A percentile compares a stretch with the other conserved stretches of the same genome.
phyloP scores from a whole-genome alignment of 2,888 invertebrate genomes.

The Meiosimyza platycephala region DNA sequence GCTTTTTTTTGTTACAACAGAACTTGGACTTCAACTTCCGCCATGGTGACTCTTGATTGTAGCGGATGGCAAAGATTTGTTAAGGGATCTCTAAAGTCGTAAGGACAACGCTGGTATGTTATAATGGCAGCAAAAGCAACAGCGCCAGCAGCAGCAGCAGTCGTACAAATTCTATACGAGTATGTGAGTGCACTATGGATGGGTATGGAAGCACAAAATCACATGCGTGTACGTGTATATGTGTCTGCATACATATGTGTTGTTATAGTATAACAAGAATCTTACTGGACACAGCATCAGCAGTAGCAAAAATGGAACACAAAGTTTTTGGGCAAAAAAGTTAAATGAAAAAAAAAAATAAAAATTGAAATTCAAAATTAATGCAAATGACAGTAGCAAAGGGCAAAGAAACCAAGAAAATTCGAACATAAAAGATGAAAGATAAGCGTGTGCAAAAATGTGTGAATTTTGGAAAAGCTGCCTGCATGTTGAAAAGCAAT shows the following conservation, averaged over 20 bases:
- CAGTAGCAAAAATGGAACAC: not conserved
- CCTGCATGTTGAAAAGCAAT: too few relatives aligned
- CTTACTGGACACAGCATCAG: not conserved
- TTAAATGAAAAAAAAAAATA: not conserved
- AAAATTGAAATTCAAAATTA: conserved; percentile 26
- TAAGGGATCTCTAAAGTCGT: conserved; percentile 1
- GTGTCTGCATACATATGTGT: conserved; percentile 2
- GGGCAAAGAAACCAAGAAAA: not conserved
- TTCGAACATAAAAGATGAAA: too few relatives aligned
- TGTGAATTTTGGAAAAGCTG: too few relatives aligned
- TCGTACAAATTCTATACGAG: not conserved
- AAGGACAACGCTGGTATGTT: not conserved
- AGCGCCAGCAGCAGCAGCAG: not conserved
- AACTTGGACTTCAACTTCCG: conserved; percentile 25
- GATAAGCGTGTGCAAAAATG: not conserved
- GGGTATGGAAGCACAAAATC: not conserved
- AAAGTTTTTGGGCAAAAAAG: conserved; percentile 1
- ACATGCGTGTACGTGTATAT: not conserved
- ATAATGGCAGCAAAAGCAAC: not conserved
- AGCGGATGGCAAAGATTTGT: conserved; percentile 27
- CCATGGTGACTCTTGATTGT: conserved; percentile 24
- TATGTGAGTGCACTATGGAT: not conserved
- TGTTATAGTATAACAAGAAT: not conserved
- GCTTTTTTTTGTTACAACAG: not conserved
- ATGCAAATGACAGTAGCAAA: conserved; percentile 30